Conservation (phyloP, 2,888 invertebrate genomes). For the Lepidonotus clava region DNA sequence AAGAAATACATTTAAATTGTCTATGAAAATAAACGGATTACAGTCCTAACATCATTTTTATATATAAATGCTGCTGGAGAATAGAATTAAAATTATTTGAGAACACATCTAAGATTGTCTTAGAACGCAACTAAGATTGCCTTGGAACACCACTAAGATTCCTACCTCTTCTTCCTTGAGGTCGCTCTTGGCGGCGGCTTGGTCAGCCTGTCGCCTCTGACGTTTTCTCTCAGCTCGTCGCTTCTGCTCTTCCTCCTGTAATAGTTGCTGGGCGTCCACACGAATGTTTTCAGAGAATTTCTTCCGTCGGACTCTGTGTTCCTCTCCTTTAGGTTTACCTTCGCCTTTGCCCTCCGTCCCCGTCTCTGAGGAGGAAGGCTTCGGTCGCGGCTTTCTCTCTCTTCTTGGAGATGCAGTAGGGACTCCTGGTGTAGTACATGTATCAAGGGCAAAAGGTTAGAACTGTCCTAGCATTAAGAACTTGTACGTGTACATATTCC, state of each 20-base stretch:
- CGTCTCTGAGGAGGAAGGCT: neutral
- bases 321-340: neutral
- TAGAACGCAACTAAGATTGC: too few species aligned
- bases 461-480: too few species aligned
- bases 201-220: conserved; percentile 18
- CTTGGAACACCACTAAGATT: too few species aligned
- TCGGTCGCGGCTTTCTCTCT: neutral
- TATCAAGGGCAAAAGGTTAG: too few species aligned
- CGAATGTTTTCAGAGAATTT: conserved; percentile 23
- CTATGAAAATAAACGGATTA: too few species aligned
- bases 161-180: neutral
- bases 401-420: conserved; percentile 24
- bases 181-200: neutral
- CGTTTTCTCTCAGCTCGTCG: neutral
- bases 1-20: too few species aligned
- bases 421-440: neutral
- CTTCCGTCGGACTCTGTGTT: neutral
- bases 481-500: too few species aligned
- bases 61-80: too few species aligned
- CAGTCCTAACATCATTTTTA: too few species aligned
- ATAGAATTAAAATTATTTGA: too few species aligned
- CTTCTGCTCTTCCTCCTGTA: neutral
- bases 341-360: neutral
- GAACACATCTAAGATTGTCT: too few species aligned
- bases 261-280: neutral